Conservation (phyloP, 2,888 invertebrate genomes). For the Scaptomyza tumidula region DNA sequence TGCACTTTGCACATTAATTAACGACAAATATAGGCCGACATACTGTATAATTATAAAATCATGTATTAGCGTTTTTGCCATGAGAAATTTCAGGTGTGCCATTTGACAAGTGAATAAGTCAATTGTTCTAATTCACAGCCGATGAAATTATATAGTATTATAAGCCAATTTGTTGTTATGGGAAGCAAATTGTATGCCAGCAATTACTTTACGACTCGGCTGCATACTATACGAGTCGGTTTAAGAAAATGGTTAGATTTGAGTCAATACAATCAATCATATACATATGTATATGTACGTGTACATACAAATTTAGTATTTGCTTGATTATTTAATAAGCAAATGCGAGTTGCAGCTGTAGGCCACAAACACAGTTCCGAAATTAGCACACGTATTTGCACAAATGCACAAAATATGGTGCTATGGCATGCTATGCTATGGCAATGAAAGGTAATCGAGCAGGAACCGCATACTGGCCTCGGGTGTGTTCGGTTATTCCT, state of each 20-base stretch:
- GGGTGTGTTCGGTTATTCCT: neutral
- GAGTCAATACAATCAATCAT: too few relatives aligned
- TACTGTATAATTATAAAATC: neutral
- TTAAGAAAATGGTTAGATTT: too few relatives aligned
- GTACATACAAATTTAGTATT: neutral
- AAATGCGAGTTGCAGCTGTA: neutral
- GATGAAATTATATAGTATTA: too few relatives aligned
- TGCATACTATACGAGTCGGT: too few relatives aligned
- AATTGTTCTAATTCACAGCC: too few relatives aligned
- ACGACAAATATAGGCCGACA: neutral
- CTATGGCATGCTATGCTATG: too few relatives aligned
- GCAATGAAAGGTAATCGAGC: constrained; percentile 2
- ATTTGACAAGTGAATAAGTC: neutral
- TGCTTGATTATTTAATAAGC: neutral
- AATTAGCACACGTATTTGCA: neutral
- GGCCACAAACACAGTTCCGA: neutral
- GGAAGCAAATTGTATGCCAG: neutral
- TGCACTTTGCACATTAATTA: neutral
- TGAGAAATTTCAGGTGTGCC: neutral
- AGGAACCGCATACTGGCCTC: neutral
- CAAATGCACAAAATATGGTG: neutral
- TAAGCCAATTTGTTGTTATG: too few relatives aligned
- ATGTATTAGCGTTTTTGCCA: neutral
- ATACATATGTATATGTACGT: neutral
- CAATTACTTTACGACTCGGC: neutral